These are phyloP conservation scores for Aporrectodea caliginosa DNA, from an alignment of 1,140 invertebrate genomes.

Conservation along the genomic window DNA sequence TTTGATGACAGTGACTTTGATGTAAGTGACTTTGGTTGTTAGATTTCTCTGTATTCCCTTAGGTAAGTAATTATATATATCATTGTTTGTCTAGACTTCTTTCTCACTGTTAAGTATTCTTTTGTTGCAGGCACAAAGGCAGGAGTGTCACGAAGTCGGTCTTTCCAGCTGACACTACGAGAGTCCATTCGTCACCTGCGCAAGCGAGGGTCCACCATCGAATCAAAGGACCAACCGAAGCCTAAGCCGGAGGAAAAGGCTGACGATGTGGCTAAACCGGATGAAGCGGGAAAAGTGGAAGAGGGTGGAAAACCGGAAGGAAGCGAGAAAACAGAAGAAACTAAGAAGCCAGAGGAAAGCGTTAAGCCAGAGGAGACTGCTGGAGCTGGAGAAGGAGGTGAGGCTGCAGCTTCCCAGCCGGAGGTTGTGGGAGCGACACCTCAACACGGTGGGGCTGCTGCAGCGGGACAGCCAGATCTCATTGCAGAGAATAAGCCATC, in stretches of 20 bases:
- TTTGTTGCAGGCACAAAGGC: constrained; percentile 1
- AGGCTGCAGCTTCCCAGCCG: neutral
- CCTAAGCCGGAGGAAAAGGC: constrained; percentile 22
- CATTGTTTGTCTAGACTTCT: too few species aligned
- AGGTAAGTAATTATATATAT: too few species aligned
- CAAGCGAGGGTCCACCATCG: constrained; percentile 70
- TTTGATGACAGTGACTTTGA: too few species aligned
- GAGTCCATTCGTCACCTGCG: constrained; percentile 88
- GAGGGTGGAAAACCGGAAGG: neutral
- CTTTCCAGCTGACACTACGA: constrained; percentile 91
- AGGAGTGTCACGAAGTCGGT: constrained; percentile 68
- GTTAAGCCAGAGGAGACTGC: neutral
- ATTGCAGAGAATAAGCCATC: too few species aligned
- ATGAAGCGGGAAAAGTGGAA: neutral
- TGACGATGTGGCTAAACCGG: neutral
- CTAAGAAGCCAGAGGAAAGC: neutral
- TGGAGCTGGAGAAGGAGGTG: neutral
- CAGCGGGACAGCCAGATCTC: too few species aligned
- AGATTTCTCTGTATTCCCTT: too few species aligned
- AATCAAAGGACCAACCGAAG: constrained; percentile 56
- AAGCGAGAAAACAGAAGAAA: neutral
- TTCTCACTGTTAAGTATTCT: too few species aligned
- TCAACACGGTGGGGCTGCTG: neutral
- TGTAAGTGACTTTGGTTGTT: too few species aligned
- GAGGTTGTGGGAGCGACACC: neutral